Base-by-base conservation (phyloP, 2,113 vertebrate genomes). In the Pogona vitticeps region DNA sequence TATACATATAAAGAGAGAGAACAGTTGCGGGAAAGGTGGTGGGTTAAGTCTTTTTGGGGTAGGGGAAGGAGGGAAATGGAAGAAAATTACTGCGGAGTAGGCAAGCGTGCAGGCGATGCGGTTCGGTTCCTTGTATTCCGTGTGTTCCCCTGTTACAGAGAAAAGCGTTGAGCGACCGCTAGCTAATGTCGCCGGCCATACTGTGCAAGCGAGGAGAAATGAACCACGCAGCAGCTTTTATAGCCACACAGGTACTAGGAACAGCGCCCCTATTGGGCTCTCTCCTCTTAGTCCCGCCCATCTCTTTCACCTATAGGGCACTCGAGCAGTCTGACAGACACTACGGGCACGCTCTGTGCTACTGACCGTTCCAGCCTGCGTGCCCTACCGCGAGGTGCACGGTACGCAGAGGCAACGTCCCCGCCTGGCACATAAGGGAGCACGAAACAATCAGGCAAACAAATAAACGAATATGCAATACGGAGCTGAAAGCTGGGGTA, bases 101-200 rank as follows among this genome's bases (percentile, higher is more conserved):
- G 78, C 78, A 65, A 40, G 78, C 85, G 85, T 82, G 96, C 94
- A 94, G 93, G 89, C 93, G 92, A 96, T 96, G 95, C 94, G 94
- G 96, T 96, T 94, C 96, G 96, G 96, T 96, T 96, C 97, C 96
- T 97, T 96, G 97, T 96, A 97, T 96, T 98, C 97, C 97, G 97
- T 98, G 95, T 97, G 96, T 98, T 98, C 98, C 98, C 98, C 98
- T 98, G 98, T 98, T 97, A 95, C 97, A 99, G 98, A 99, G 98
- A 98, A 98, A 94, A 97, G 97, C 96, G 95, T 97, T 86, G 94
- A 97, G 98, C 98, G 98, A 98, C 96, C 97, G 98, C 98, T 99
- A 99, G 98, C 98, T 99, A 99, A 99, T 99, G 94, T 99, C 98
- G 98, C 98, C 98, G 98, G 98, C 98, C 98, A 99, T 99, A 99